Evolutionary conservation across 2,113 vertebrate genomes (phyloP).

Genomic region (Heliornis fulica): DNA sequence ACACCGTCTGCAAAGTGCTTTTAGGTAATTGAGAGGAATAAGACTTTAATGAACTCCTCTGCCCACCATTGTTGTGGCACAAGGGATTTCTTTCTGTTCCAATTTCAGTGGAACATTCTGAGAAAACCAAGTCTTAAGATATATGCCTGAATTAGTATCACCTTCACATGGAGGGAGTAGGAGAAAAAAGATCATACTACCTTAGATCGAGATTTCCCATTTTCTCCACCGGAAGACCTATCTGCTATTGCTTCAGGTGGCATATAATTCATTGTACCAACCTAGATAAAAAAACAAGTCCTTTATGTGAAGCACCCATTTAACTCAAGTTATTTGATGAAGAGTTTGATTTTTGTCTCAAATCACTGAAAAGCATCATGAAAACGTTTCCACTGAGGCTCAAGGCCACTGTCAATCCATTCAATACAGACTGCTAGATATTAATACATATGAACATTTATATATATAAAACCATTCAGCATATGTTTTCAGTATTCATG

Average conservation of each 20-base stretch:
- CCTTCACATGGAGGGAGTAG: neutral
- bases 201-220: constrained; percentile 88
- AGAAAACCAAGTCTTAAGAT: neutral
- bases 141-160: neutral
- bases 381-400: neutral
- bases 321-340: neutral
- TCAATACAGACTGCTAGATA: neutral
- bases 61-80: rapidly evolving
- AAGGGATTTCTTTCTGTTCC: neutral
- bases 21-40: neutral
- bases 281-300: constrained; percentile 70
- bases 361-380: neutral
- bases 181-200: constrained; percentile 55
- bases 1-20: neutral
- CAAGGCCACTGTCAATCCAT: neutral
- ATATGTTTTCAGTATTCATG: neutral
- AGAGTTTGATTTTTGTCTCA: neutral
- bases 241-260: constrained; percentile 96
- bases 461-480: neutral
- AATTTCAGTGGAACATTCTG: neutral
- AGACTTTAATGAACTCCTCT: neutral
- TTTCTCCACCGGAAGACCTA: constrained; percentile 84
- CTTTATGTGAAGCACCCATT: neutral
- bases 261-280: constrained; percentile 97
- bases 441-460: neutral